phyloP scores from a whole-genome alignment of 1,140 invertebrate species.

The Oncopodura yosiiana region DNA sequence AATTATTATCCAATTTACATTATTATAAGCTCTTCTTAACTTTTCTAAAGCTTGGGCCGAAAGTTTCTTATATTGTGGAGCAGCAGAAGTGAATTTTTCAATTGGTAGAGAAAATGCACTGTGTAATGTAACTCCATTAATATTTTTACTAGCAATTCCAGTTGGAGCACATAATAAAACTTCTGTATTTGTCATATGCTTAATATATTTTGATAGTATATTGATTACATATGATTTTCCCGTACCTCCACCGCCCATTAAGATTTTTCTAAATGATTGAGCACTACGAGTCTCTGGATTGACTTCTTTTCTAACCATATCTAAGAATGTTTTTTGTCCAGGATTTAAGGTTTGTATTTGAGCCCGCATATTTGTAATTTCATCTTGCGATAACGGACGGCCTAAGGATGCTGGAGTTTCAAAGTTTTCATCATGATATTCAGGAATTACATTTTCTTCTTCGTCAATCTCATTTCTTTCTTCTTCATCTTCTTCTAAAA shows the following conservation, averaged over 20 bases:
- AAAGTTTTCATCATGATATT: too few relatives aligned
- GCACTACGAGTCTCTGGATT: too few relatives aligned
- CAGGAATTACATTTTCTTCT: too few relatives aligned
- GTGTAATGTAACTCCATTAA: constrained; percentile 38
- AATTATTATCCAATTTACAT: constrained; percentile 39
- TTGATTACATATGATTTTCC: not conserved
- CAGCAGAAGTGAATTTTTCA: constrained; percentile 11
- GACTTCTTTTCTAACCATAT: too few relatives aligned
- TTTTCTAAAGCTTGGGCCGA: constrained; percentile 30
- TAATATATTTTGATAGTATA: not conserved
- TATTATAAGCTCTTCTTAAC: constrained; percentile 25
- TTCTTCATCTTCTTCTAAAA: too few relatives aligned
- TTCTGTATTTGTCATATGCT: too few relatives aligned
- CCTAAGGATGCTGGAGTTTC: too few relatives aligned
- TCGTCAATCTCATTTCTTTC: too few relatives aligned
- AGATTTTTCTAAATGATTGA: not conserved
- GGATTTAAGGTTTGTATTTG: too few relatives aligned
- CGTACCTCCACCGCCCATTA: not conserved
- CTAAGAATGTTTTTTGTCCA: too few relatives aligned
- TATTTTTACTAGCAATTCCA: constrained; percentile 39
- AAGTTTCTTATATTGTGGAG: constrained; percentile 17
- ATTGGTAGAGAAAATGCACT: constrained; percentile 38
- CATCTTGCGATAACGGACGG: too few relatives aligned
- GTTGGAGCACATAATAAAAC: constrained; percentile 37
- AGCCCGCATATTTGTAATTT: too few relatives aligned